phyloP scores from a whole-genome alignment of 2,888 invertebrate genomes.

The Caenorhabditis becei region DNA sequence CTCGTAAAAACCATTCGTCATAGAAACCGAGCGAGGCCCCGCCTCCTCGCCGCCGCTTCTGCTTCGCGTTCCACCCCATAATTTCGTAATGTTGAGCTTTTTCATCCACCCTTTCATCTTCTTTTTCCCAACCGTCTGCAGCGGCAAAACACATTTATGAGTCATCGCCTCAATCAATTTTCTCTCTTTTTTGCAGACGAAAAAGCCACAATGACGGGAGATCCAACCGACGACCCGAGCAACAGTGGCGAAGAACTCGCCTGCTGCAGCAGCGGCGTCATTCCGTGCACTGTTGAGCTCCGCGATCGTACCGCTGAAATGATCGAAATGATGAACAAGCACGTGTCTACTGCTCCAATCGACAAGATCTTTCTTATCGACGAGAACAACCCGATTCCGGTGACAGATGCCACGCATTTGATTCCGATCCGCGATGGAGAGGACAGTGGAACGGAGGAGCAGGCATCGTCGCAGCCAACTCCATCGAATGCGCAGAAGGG shows the following conservation, averaged over 20 bases:
- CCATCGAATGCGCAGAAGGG: too few species aligned
- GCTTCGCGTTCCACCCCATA: background rate
- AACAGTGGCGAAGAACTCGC: background rate
- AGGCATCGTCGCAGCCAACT: background rate
- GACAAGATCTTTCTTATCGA: too few species aligned
- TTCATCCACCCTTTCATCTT: background rate
- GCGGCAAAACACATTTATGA: background rate
- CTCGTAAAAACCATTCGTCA: conserved; percentile 1
- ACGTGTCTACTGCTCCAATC: too few species aligned
- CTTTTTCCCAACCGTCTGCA: too few species aligned
- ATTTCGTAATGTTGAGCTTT: background rate
- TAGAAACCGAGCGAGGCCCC: background rate
- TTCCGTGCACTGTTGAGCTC: conserved; percentile 2
- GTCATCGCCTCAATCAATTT: too few species aligned
- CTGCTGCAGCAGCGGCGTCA: too few species aligned
- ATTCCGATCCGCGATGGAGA: too few species aligned
- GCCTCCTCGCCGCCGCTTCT: background rate
- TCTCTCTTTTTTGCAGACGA: conserved; percentile 37
- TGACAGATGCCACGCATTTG: conserved; percentile 26
- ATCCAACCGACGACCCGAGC: background rate
- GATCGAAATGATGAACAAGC: conserved; percentile 2
- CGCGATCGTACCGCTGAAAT: conserved; percentile 36
- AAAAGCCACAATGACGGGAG: conserved; percentile 54
- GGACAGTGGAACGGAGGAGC: too few species aligned
- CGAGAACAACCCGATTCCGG: conserved; percentile 8